phyloP scores from a whole-genome alignment of 2,797 vertebrate genomes.

The Emys orbicularis region DNA sequence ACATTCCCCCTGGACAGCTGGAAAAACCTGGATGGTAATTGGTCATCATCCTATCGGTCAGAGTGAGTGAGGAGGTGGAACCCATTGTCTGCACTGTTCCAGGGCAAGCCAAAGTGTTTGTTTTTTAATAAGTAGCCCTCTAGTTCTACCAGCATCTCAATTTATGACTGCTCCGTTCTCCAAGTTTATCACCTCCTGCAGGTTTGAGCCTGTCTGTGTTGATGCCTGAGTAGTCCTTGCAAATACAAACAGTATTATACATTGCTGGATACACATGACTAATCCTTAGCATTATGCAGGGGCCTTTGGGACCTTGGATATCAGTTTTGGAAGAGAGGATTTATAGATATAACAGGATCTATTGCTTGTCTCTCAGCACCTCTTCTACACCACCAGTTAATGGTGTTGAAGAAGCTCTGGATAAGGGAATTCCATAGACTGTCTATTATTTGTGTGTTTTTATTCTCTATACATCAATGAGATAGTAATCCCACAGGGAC shows the following conservation, averaged over 20 bases:
- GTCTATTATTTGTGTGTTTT: slow-evolving; percentile 27
- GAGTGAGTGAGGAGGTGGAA: background rate
- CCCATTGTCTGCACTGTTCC: background rate
- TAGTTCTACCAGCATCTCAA: background rate
- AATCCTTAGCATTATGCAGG: slow-evolving; percentile 8
- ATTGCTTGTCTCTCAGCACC: background rate
- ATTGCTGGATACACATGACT: background rate
- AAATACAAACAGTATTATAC: background rate
- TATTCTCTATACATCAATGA: slow-evolving; percentile 14
- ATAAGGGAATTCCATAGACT: slow-evolving; percentile 8
- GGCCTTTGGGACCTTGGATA: background rate
- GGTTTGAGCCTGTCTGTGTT: background rate
- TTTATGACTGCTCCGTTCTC: background rate
- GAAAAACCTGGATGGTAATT: background rate
- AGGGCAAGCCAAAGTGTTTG: background rate
- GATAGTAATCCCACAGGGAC: slow-evolving; percentile 1
- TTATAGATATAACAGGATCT: background rate
- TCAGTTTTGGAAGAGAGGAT: background rate
- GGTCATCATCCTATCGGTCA: background rate
- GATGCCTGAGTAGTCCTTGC: background rate
- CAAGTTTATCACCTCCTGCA: background rate
- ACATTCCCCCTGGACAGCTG: background rate
- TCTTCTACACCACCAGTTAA: background rate
- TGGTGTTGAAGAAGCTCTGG: slow-evolving; percentile 11
- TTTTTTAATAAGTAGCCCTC: background rate